Conservation (phyloP, 2,888 invertebrate genomes). For the Erebia epiphron region DNA sequence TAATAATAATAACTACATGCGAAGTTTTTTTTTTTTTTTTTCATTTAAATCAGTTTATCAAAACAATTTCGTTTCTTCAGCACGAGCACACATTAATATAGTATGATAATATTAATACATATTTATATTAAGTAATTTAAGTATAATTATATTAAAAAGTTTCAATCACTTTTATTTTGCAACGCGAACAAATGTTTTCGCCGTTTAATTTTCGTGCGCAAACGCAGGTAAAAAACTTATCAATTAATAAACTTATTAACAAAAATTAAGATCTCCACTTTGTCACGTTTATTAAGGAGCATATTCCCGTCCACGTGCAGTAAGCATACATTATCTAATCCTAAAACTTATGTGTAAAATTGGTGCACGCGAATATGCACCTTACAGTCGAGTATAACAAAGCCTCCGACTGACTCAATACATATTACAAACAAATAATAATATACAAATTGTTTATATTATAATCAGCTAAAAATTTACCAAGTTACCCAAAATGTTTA, state of each 20-base stretch:
- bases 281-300: constrained; percentile 17
- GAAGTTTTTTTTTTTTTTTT: constrained; percentile 44
- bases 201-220: neutral
- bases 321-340: constrained; percentile 28
- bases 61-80: constrained; percentile 52
- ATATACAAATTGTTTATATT: constrained; percentile 1
- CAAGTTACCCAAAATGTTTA: neutral
- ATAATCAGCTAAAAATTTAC: neutral
- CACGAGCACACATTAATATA: constrained; percentile 29
- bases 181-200: constrained; percentile 23
- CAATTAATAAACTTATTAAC: constrained; percentile 34
- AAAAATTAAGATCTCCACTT: constrained; percentile 31
- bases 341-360: constrained; percentile 32
- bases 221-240: constrained; percentile 36
- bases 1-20: constrained; percentile 51
- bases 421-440: constrained; percentile 8
- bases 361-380: constrained; percentile 32
- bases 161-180: constrained; percentile 26
- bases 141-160: constrained; percentile 17
- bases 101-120: constrained; percentile 19
- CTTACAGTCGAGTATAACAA: constrained; percentile 22
- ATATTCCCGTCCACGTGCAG: constrained; percentile 23
- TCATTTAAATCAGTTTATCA: constrained; percentile 44
- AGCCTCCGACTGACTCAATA: constrained; percentile 7
- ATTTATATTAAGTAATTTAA: constrained; percentile 2